Percentiles rank a stretch among this genome's conserved stretches.
Evolutionary conservation across 2,113 vertebrate genomes (phyloP).

Genomic region (Natator depressus): DNA sequence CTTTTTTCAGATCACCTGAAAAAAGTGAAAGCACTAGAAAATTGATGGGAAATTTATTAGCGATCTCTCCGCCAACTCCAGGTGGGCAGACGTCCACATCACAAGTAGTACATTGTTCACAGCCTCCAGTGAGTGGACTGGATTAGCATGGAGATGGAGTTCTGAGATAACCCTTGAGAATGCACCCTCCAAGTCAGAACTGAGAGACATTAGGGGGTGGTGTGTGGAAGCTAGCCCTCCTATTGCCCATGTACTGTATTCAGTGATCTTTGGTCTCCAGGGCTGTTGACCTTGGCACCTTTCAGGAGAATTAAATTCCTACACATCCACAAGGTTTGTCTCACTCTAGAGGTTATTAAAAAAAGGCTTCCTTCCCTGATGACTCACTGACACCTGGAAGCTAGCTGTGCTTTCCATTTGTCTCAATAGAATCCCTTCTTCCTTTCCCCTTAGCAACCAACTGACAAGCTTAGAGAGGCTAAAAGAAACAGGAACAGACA

Average conservation of each 20-base stretch:
- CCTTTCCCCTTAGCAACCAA: constrained; percentile 51
- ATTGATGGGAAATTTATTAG: fast-evolving
- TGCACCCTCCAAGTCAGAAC: neutral
- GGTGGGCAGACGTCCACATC: fast-evolving
- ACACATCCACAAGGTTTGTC: neutral
- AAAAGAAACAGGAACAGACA: constrained; percentile 4
- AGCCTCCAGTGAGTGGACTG: neutral
- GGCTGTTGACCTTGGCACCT: neutral
- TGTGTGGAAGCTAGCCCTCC: neutral
- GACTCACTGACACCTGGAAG: constrained; percentile 65
- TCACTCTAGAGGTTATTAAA: constrained; percentile 14
- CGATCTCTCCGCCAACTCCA: neutral
- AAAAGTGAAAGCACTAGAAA: neutral
- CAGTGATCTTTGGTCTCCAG: neutral
- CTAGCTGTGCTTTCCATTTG: constrained; percentile 56
- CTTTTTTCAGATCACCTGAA: fast-evolving
- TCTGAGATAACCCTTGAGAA: neutral
- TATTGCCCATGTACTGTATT: neutral
- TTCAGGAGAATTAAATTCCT: constrained; percentile 45
- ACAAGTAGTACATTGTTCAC: neutral
- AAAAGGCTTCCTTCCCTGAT: constrained; percentile 45
- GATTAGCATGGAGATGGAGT: neutral
- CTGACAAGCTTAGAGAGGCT: constrained; percentile 5
- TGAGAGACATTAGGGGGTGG: neutral
- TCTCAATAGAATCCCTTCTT: constrained; percentile 38